Base-by-base conservation (phyloP, 2,888 invertebrate genomes). In the Tromatobia lineatoria region DNA sequence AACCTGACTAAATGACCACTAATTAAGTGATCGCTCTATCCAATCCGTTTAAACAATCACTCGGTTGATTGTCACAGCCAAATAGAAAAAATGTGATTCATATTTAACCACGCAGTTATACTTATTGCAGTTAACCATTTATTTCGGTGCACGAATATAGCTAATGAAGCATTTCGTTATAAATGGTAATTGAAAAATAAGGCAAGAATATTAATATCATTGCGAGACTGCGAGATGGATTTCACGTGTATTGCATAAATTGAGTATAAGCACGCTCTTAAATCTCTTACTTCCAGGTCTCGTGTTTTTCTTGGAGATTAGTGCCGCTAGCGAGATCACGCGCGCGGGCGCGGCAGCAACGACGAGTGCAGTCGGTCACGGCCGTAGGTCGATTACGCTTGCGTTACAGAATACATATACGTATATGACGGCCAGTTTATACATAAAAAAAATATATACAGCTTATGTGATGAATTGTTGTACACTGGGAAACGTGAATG, bases 341-440 rank as follows among this genome's bases (percentile, higher is more conserved):
- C 29, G 67, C 38, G 38, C 54, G 54, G 52, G 13, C 34, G 42
- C 38, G 42, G 42, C 11, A 45, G 34, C 66, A 29, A 74, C 50
- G 18, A 11, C 45, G 57, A 42, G 71, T 59, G 66, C 73, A 77
- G 77, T 90, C 88, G 91, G 90, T 90, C 91, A 91, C 83, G 90
- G 91, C 77, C 89, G 86, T 47, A 74, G 81, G 86, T 87, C 78
- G 85, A 83, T 87, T 87, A 84, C 85, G 88, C 81, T 57, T 80
- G 71, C 45, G 23, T 73, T 38, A 52, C 73, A 67, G 61, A 11
- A 23, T 57, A 29, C 45, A 18, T 29, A 29, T 59, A 73, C 42
- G 42, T n/a, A 42, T 47, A 18, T 59, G 25, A 18, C 57, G 13
- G 1, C 29, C 29, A 29, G n/a, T 57, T 57, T 70, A 20, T 18